A percentile compares a stretch with the other conserved stretches of the same genome.
phyloP scores from a whole-genome alignment of 2,888 invertebrate genomes.

The Erynnis tages region DNA sequence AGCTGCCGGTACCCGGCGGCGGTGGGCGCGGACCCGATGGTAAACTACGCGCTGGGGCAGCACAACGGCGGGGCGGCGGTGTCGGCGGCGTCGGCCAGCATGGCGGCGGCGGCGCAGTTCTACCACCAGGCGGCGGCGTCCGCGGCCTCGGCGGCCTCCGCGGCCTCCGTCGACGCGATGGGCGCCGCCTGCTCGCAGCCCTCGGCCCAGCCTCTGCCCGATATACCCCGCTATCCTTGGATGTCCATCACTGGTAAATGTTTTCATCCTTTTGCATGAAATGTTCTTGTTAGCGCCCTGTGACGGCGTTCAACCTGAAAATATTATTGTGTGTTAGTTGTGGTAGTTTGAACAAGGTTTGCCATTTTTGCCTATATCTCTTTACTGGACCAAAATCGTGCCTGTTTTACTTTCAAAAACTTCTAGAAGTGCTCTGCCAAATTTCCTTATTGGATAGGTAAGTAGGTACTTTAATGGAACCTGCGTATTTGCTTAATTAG shows the following conservation, averaged over 20 bases:
- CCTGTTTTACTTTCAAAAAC: too few species aligned
- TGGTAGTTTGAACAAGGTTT: too few species aligned
- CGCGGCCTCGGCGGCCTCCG: slow-evolving; percentile 88
- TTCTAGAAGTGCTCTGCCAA: too few species aligned
- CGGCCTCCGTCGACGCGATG: slow-evolving; percentile 90
- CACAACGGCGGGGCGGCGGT: slow-evolving; percentile 87
- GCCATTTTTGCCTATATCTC: too few species aligned
- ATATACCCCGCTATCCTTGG: slow-evolving; percentile 97
- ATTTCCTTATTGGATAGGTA: too few species aligned
- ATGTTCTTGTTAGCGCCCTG: slow-evolving; percentile 32
- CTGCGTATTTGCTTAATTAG: too few species aligned
- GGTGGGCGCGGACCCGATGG: slow-evolving; percentile 86
- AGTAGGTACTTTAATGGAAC: too few species aligned
- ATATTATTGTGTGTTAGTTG: slow-evolving; percentile 7
- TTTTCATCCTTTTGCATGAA: slow-evolving; percentile 65
- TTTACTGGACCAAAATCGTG: too few species aligned
- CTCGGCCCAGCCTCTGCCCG: slow-evolving; percentile 93
- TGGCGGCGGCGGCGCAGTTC: slow-evolving; percentile 91
- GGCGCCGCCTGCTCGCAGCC: slow-evolving; percentile 90
- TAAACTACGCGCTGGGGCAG: slow-evolving; percentile 90
- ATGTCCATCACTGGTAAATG: slow-evolving; percentile 97
- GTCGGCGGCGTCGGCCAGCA: slow-evolving; percentile 84
- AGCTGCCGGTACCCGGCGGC: slow-evolving; percentile 90
- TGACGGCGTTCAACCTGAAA: slow-evolving; percentile 18
- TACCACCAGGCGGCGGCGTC: slow-evolving; percentile 92